Base-by-base conservation (phyloP, 2,113 vertebrate genomes). In the Phaethornis superciliosus region DNA sequence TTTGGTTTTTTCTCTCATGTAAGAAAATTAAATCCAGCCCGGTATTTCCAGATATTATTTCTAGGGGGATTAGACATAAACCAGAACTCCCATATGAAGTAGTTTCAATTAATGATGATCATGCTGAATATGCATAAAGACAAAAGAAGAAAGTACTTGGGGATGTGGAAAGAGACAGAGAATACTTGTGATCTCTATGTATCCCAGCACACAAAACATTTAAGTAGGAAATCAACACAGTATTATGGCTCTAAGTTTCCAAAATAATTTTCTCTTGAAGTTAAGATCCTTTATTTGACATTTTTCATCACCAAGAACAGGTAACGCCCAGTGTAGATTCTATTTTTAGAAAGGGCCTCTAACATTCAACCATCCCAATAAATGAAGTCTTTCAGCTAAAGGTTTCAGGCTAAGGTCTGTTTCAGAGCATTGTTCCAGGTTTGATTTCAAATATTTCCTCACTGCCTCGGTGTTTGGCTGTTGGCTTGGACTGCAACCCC, bases 21-120 rank as follows among this genome's bases (percentile, higher is more conserved):
- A 94, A 93, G 78, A 85, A 95, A 85, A 88, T 79, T 7, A 85
- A 94, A 86, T 69, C 51, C 44, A 89, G 42, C 23, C 49, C 55
- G 79, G 67, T 26, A 90, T 33, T 91, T 89, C 35, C 81, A 62
- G 46, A 69, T 65, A 54, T 62, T 92, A n/a, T 90, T 89, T 95
- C 91, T 69, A 72, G 33, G n/a, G 30, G 17, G 28, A 63, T 89
- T 85, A 94, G 37, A 74, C 52, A 85, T 70, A 89, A 85, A 2
- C 47, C 83, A 81, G 46, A 91, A 79, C 56, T 96, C 75, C 42
- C 22, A 72, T 42, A 69, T 15, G n/a, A 64, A 56, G 33, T 59
- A 90, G 40, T 64, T 91, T 85, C 81, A 92, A 52, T 63, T 84
- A 81, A 81, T 52, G 59, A 54, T 37, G 64, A 88, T 86, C 68